A percentile compares a stretch with the other conserved stretches of the same genome.
Conservation (phyloP, 37 sponge, comb jelly and placozoan species). For the Axinella damicornis region DNA sequence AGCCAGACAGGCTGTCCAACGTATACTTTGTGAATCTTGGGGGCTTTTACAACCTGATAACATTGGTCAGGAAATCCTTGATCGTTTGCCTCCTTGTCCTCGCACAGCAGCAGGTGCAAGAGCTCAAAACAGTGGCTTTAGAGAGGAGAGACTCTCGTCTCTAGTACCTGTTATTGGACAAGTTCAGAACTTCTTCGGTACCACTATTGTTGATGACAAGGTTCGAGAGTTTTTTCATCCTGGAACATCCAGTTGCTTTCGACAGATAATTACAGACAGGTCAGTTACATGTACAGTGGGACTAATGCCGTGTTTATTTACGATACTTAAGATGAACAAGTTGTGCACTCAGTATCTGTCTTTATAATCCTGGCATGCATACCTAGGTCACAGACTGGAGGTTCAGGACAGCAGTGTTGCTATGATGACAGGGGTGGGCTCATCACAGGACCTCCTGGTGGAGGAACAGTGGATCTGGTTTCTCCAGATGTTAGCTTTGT, state of each 20-base stretch:
- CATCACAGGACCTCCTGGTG: slow-evolving; percentile 47
- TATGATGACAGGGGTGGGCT: slow-evolving; percentile 42
- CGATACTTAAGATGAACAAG: no score
- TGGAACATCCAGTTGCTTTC: slow-evolving; percentile 10
- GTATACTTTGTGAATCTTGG: slow-evolving; percentile 35
- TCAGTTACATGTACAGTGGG: neutral
- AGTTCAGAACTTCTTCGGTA: neutral
- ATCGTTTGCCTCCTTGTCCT: slow-evolving; percentile 36
- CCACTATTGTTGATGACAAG: slow-evolving; percentile 8
- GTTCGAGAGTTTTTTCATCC: slow-evolving; percentile 21
- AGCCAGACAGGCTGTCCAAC: neutral
- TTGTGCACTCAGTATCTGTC: no score
- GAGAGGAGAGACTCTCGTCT: slow-evolving; percentile 1
- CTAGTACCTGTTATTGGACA: slow-evolving; percentile 3
- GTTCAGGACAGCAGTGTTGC: slow-evolving; percentile 69
- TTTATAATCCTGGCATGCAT: no score
- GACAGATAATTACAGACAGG: neutral
- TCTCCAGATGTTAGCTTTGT: slow-evolving; percentile 15
- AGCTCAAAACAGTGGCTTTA: slow-evolving; percentile 9
- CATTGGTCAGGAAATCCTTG: slow-evolving; percentile 11
- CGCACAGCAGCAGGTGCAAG: neutral
- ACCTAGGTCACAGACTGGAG: slow-evolving; percentile 23
- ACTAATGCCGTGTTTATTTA: no score
- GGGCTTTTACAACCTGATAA: neutral
- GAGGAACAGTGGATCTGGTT: slow-evolving; percentile 44